Conservation (phyloP, 1,140 invertebrate genomes). For the Neuroterus valhalla region DNA sequence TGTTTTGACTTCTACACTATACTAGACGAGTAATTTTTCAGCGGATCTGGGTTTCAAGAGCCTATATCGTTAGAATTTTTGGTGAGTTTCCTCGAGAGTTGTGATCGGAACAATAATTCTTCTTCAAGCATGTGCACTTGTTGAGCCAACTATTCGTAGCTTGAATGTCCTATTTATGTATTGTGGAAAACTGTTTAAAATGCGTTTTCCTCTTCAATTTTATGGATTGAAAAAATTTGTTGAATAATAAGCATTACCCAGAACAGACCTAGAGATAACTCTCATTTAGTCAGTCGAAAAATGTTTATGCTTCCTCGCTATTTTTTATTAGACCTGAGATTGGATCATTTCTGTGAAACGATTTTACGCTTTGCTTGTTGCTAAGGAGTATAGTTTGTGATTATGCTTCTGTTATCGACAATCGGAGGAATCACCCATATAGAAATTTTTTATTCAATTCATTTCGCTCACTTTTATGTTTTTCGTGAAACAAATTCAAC, state of each 20-base stretch:
- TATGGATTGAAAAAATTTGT: background rate
- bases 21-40: constrained; percentile 9
- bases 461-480: too few species aligned
- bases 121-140: background rate
- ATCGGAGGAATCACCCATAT: too few species aligned
- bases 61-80: background rate
- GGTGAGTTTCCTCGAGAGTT: background rate
- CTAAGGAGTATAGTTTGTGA: too few species aligned
- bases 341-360: background rate
- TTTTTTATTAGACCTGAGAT: background rate
- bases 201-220: too few species aligned
- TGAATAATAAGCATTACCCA: background rate
- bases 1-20: constrained; percentile 42
- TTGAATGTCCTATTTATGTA: too few species aligned
- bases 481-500: too few species aligned
- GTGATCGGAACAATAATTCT: background rate
- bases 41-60: background rate
- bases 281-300: background rate
- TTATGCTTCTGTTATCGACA: too few species aligned
- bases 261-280: background rate
- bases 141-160: background rate
- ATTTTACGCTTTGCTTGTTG: too few species aligned
- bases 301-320: background rate
- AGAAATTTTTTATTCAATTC: too few species aligned
- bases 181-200: too few species aligned